Conservation (phyloP, 1,140 invertebrate species). For the Hormaphis cornu region DNA sequence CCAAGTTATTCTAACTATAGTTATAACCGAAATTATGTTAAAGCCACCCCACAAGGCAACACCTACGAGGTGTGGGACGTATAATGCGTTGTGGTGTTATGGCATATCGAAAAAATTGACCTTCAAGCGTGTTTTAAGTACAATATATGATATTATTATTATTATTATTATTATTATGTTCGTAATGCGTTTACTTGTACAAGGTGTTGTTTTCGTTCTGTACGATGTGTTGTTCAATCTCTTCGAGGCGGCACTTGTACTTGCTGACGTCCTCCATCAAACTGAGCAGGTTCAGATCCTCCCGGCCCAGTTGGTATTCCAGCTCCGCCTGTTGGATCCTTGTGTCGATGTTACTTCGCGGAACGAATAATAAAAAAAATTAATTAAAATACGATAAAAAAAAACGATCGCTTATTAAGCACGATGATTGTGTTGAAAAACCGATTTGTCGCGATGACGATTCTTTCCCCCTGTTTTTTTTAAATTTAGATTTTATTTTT, state of each 20-base stretch:
- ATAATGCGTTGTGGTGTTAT: no score
- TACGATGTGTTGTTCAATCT: slow-evolving; percentile 49
- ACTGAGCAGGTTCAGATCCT: slow-evolving; percentile 74
- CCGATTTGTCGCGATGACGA: neutral
- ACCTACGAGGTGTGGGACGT: no score
- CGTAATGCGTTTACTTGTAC: slow-evolving; percentile 62
- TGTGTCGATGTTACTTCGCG: slow-evolving; percentile 74
- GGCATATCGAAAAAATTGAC: no score
- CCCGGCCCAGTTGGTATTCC: slow-evolving; percentile 75
- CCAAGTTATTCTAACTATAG: no score
- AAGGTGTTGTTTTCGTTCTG: slow-evolving; percentile 49
- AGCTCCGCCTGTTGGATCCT: slow-evolving; percentile 80
- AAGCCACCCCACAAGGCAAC: no score
- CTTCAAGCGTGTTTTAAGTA: no score
- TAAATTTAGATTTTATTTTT: no score
- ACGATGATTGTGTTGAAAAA: neutral
- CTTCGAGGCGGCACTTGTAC: slow-evolving; percentile 66
- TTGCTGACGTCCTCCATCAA: slow-evolving; percentile 70
- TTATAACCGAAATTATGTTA: no score
- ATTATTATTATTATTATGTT: no score
- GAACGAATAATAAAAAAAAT: slow-evolving; percentile 25
- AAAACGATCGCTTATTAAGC: neutral
- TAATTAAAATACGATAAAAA: neutral
- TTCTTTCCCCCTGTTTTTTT: neutral
- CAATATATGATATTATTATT: no score